A percentile compares a stretch with the other conserved stretches of the same genome.
These are phyloP conservation scores for Tinamus major DNA, from an alignment of 2,797 vertebrate genomes.

Conservation along the genomic window DNA sequence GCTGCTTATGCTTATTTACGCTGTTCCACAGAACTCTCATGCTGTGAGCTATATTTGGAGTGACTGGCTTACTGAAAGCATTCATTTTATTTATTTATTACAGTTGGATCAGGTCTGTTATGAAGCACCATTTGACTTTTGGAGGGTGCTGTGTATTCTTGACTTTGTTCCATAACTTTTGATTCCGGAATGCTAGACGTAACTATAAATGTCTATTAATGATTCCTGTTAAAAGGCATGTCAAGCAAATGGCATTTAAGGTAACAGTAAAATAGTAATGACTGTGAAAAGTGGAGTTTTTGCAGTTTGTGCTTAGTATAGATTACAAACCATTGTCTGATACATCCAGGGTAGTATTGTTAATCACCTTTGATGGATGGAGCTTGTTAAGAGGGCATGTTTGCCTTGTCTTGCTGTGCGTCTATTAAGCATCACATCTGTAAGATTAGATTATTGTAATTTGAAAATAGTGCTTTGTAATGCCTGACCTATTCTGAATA, in stretches of 20 bases:
- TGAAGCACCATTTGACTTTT: neutral
- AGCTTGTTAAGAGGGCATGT: neutral
- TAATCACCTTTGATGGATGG: slow-evolving; percentile 3
- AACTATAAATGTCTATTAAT: neutral
- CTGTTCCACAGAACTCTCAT: neutral
- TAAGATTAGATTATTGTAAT: slow-evolving; percentile 49
- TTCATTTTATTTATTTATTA: neutral
- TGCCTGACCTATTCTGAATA: slow-evolving; percentile 13
- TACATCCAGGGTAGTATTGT: neutral
- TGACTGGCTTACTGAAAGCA: neutral
- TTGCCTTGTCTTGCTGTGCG: slow-evolving; percentile 20
- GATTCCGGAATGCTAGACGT: neutral
- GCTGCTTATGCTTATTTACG: neutral
- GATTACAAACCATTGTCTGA: neutral
- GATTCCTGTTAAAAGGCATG: neutral
- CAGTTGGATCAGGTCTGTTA: neutral
- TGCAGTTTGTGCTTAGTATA: neutral
- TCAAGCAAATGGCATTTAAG: neutral
- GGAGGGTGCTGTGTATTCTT: neutral
- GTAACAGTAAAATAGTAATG: neutral
- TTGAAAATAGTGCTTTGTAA: slow-evolving; percentile 31
- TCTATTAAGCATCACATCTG: slow-evolving; percentile 1
- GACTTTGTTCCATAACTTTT: neutral
- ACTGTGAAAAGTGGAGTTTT: neutral
- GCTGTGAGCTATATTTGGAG: neutral